Conservation (phyloP, 1,140 invertebrate genomes). For the Zophobas atratus region DNA sequence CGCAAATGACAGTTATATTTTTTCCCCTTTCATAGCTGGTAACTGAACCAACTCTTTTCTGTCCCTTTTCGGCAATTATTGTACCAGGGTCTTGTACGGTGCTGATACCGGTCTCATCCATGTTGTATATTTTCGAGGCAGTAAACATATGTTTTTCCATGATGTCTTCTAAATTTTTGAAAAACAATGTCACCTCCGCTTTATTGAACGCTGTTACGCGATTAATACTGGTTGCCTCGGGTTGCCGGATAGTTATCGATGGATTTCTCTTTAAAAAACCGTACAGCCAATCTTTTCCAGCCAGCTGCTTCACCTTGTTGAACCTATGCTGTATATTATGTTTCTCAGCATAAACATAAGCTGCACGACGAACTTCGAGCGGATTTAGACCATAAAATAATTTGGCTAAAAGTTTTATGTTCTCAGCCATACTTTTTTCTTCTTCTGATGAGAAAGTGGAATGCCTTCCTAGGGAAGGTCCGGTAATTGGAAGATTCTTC, state of each 20-base stretch:
- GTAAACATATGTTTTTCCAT: slow-evolving; percentile 57
- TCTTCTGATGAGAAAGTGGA: no score
- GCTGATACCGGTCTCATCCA: slow-evolving; percentile 63
- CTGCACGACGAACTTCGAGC: no score
- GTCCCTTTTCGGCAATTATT: slow-evolving; percentile 61
- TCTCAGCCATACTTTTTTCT: no score
- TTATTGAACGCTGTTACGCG: slow-evolving; percentile 17
- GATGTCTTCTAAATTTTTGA: not conserved
- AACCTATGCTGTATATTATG: not conserved
- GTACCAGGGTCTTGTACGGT: slow-evolving; percentile 59
- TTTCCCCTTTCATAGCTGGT: slow-evolving; percentile 63
- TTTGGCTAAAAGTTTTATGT: no score
- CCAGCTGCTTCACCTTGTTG: not conserved
- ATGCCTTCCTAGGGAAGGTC: no score
- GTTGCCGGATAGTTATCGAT: not conserved
- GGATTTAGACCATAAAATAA: no score
- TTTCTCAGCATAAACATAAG: no score
- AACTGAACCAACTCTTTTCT: slow-evolving; percentile 59
- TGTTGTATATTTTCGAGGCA: slow-evolving; percentile 58
- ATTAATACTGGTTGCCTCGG: slow-evolving; percentile 7
- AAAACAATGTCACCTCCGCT: slow-evolving; percentile 4
- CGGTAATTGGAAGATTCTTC: no score
- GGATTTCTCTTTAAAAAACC: not conserved
- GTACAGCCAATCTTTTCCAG: not conserved
- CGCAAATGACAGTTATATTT: slow-evolving; percentile 62